Base-by-base conservation (phyloP, 2,797 vertebrate genomes). In the Gadopsis marmoratus region DNA sequence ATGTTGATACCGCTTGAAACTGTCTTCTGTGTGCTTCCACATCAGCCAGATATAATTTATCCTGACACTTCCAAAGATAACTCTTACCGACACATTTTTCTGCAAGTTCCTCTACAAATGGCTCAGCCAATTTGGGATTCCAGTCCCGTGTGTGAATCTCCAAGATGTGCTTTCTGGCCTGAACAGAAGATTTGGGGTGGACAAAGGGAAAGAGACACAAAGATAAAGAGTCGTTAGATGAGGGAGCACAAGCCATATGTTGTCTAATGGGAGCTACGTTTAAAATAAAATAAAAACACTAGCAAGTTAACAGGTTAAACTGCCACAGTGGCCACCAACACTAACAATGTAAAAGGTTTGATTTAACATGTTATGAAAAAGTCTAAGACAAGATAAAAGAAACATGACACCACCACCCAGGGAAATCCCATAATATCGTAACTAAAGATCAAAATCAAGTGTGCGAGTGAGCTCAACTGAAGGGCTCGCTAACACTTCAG, bases 131-230 rank as follows among this genome's bases (percentile, higher is more conserved):
- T 93, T 96, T 98, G 80, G 98, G 98, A 93, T 95, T 98, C 98
- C 98, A 99, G 88, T 98, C 97, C 94, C 97, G 96, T 73, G 98
- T 99, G 94, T 99, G 98, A 91, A 99, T 99, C 93, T 99, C 95
- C 91, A 99, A 93, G 94, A 99, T 99, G 94, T 99, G 98, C 96
- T 98, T 99, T 96, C 98, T 97, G 94, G 98, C 98, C 98, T 99
- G 87, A 71, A 77, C 16, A 60, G 8, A 63, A 31, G 37, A 64
- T 60, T 54, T 68, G 33, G 4, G 51, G 31, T 54, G 48, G 60
- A 76, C 47, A 66, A 47, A 65, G 29, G 60, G 19, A 73, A 39
- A 79, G 37, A 75, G 29, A 64, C 1, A 79, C 3, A 37, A 37
- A 54, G 2, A 51, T 54, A 56, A 56, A 61, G 6, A 71, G n/a